A percentile compares a stretch with the other conserved stretches of the same genome.
Conservation (phyloP, 2,113 vertebrate genomes). For the Nycticorax nycticorax region DNA sequence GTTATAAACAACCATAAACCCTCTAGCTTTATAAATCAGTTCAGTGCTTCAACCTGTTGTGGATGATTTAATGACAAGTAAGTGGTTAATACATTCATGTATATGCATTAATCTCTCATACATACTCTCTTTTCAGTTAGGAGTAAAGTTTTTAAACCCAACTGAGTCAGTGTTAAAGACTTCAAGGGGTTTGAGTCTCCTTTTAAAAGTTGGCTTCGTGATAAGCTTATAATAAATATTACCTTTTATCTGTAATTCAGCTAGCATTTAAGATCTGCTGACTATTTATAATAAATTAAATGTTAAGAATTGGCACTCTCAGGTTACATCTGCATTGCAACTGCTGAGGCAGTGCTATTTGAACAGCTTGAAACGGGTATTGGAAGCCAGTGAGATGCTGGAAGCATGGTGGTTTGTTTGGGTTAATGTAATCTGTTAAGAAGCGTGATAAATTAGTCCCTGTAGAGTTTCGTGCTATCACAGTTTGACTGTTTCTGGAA, state of each 20-base stretch:
- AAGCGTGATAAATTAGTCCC: background rate
- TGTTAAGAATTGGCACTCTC: accelerated
- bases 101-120: background rate
- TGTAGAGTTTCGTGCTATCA: background rate
- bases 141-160: background rate
- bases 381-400: background rate
- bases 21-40: background rate
- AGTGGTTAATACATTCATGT: background rate
- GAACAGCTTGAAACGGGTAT: background rate
- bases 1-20: background rate
- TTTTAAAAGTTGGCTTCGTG: background rate
- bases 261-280: background rate
- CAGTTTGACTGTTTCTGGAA: background rate
- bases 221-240: background rate
- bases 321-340: background rate
- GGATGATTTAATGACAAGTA: background rate
- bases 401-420: background rate
- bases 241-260: background rate
- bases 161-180: background rate
- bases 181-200: background rate
- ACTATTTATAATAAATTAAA: background rate
- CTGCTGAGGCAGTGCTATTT: background rate
- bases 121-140: background rate
- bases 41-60: background rate
- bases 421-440: background rate